phyloP scores from a whole-genome alignment of 2,797 vertebrate genomes.

The Sciaenops ocellatus region DNA sequence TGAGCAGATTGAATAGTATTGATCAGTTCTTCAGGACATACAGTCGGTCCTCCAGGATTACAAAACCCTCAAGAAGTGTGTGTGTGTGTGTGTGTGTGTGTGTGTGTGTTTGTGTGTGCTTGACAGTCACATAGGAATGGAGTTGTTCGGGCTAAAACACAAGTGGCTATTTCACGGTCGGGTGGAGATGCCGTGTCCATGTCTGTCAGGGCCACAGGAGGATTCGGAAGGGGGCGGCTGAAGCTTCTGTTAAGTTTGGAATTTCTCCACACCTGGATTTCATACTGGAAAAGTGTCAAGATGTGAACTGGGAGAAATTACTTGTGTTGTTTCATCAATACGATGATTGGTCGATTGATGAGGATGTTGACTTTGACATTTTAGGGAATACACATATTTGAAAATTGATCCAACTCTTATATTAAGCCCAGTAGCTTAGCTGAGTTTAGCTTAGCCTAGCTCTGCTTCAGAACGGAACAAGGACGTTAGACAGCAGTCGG shows the following conservation, averaged over 20 bases:
- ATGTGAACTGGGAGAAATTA: conserved; percentile 27
- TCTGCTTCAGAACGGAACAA: neutral
- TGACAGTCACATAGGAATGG: conserved; percentile 66
- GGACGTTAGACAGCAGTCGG: no score
- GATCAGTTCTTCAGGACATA: conserved; percentile 76
- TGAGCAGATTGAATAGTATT: conserved; percentile 81
- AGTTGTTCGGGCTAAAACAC: conserved; percentile 78
- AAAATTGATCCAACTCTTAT: neutral
- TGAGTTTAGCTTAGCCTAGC: conserved; percentile 1
- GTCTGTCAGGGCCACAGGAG: conserved; percentile 65
- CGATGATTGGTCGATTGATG: no score
- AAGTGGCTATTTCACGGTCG: conserved; percentile 82
- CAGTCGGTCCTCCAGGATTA: conserved; percentile 55
- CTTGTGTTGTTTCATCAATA: neutral
- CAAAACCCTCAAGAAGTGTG: conserved; percentile 43
- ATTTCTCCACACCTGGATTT: conserved; percentile 40
- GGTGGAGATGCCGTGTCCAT: conserved; percentile 70
- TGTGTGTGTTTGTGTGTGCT: conserved; percentile 16
- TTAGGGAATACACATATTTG: neutral
- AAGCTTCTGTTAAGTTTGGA: conserved; percentile 33
- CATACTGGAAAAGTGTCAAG: conserved; percentile 47
- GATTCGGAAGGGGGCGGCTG: neutral
- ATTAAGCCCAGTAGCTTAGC: neutral
- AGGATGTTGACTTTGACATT: neutral
- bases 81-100: conserved; percentile 28